phyloP scores from a whole-genome alignment of 2,888 invertebrate genomes.

The Cryptus viduatorius region DNA sequence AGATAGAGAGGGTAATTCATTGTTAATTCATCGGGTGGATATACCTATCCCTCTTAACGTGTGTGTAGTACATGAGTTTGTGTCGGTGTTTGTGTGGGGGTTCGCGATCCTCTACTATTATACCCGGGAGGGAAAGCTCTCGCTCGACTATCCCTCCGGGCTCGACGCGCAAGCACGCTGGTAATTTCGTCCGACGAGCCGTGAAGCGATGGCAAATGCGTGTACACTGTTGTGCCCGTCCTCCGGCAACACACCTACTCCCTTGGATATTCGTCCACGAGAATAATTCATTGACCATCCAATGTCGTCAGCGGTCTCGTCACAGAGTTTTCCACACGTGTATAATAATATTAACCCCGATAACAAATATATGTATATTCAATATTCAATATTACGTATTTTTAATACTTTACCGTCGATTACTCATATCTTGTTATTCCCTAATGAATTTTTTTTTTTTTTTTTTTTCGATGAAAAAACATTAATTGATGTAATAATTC shows the following conservation, averaged over 20 bases:
- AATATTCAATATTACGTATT: too few relatives aligned
- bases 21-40: conserved; percentile 44
- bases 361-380: not conserved
- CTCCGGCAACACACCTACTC: conserved; percentile 36
- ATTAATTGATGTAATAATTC: too few relatives aligned
- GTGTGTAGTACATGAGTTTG: not conserved
- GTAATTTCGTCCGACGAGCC: conserved; percentile 52
- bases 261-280: conserved; percentile 30
- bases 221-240: conserved; percentile 27
- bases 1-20: conserved; percentile 49
- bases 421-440: not conserved
- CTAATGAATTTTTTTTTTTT: too few relatives aligned
- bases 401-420: too few relatives aligned
- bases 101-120: conserved; percentile 48
- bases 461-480: too few relatives aligned
- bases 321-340: conserved; percentile 32
- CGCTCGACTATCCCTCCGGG: conserved; percentile 39
- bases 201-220: conserved; percentile 48
- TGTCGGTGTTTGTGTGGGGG: conserved; percentile 11
- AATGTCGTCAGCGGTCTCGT: conserved; percentile 41
- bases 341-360: not conserved
- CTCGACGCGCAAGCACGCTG: conserved; percentile 32
- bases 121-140: conserved; percentile 54
- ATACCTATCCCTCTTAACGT: not conserved
- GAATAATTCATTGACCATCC: conserved; percentile 47